Conservation (phyloP, 2,888 invertebrate species). For the Stenchaetothrips biformis region DNA sequence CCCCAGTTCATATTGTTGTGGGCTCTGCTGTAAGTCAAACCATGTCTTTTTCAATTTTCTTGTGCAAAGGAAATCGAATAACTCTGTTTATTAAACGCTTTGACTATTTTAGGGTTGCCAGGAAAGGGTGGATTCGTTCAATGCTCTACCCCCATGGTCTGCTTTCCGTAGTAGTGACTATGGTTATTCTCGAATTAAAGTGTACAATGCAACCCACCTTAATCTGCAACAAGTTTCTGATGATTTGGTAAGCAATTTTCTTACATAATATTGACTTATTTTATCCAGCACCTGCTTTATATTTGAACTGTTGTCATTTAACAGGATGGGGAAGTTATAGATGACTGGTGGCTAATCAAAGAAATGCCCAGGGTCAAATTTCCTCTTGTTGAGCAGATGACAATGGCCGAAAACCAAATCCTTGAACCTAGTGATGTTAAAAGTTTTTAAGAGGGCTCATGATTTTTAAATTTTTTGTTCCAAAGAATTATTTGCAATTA, state of each 20-base stretch:
- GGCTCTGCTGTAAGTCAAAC: constrained; percentile 48
- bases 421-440: too few species aligned
- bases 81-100: not conserved
- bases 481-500: too few species aligned
- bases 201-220: constrained; percentile 76
- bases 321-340: constrained; percentile 40
- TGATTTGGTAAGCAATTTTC: constrained; percentile 37
- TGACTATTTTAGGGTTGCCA: constrained; percentile 60
- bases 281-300: too few species aligned
- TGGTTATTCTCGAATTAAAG: constrained; percentile 82
- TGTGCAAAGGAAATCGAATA: not conserved
- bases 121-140: constrained; percentile 75
- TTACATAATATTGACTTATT: too few species aligned
- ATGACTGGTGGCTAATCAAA: constrained; percentile 40
- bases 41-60: not conserved
- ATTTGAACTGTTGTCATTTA: constrained; percentile 28
- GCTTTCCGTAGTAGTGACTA: constrained; percentile 84
- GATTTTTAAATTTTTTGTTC: too few species aligned
- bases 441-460: too few species aligned
- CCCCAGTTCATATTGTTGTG: constrained; percentile 55
- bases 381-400: not conserved
- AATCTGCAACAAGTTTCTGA: constrained; percentile 74
- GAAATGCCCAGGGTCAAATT: constrained; percentile 33
- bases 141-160: constrained; percentile 66
- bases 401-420: not conserved